Percentiles rank a stretch among this genome's conserved stretches.
Evolutionary conservation across 2,797 vertebrate genomes (phyloP).

Genomic region (Otolemur crassicaudatus): DNA sequence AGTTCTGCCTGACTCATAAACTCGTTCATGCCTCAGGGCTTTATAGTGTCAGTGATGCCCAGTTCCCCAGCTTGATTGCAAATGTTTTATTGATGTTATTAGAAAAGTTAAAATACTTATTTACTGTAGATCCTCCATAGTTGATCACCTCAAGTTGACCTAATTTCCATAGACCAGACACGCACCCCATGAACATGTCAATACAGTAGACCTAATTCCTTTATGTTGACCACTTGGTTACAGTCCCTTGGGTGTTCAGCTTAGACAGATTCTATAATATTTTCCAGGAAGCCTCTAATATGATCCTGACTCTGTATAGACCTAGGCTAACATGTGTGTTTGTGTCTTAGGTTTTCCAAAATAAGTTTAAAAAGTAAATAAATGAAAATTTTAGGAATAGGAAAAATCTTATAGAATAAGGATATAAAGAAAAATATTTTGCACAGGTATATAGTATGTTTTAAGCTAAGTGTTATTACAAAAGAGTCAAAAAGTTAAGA

Average conservation of each 20-base stretch:
- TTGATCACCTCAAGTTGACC: too few relatives aligned
- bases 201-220: too few relatives aligned
- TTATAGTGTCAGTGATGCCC: neutral
- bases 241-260: too few relatives aligned
- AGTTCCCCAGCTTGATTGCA: neutral
- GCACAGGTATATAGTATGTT: neutral
- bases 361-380: neutral
- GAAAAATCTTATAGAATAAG: neutral
- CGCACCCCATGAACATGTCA: too few relatives aligned
- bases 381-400: neutral
- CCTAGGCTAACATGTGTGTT: neutral
- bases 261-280: neutral
- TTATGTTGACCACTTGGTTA: too few relatives aligned
- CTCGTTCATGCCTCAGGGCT: neutral
- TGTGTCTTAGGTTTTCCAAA: neutral
- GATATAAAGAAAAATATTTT: neutral
- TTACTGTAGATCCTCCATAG: too few relatives aligned
- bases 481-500: neutral
- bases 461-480: neutral
- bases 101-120: neutral
- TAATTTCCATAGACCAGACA: too few relatives aligned
- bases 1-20: neutral
- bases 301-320: neutral
- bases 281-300: neutral
- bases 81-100: neutral